Conservation (phyloP, 2,113 vertebrate genomes). For the Monarcha castaneiventris region DNA sequence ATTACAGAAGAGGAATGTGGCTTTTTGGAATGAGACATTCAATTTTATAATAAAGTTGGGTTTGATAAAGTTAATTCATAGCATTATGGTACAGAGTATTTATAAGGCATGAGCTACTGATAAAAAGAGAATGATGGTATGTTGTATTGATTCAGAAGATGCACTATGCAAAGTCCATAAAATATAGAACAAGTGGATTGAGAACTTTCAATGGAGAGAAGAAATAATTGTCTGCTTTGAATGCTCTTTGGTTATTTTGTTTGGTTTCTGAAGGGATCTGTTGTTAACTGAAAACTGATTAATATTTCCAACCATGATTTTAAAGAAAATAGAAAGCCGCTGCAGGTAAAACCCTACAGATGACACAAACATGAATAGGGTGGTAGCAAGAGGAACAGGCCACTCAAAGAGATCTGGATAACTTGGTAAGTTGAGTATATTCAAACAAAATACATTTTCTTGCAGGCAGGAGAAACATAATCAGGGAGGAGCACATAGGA, state of each 20-base stretch:
- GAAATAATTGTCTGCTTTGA: not conserved
- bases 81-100: accelerated
- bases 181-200: not conserved
- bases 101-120: not conserved
- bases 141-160: not conserved
- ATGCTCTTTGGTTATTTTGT: not conserved
- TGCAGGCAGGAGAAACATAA: not conserved
- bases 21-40: not conserved
- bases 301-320: not conserved
- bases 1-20: not conserved
- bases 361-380: not conserved
- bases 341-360: not conserved
- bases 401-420: not conserved
- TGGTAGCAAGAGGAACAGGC: not conserved
- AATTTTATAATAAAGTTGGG: not conserved
- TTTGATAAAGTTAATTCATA: not conserved
- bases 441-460: not conserved
- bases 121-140: not conserved
- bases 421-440: not conserved
- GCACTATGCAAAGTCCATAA: not conserved
- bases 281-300: not conserved
- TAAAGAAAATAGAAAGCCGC: not conserved
- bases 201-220: not conserved
- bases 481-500: not conserved
- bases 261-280: not conserved